A percentile compares a stretch with the other conserved stretches of the same genome.
Conservation (phyloP, 2,797 vertebrate genomes). For the Peromyscus aztecus region DNA sequence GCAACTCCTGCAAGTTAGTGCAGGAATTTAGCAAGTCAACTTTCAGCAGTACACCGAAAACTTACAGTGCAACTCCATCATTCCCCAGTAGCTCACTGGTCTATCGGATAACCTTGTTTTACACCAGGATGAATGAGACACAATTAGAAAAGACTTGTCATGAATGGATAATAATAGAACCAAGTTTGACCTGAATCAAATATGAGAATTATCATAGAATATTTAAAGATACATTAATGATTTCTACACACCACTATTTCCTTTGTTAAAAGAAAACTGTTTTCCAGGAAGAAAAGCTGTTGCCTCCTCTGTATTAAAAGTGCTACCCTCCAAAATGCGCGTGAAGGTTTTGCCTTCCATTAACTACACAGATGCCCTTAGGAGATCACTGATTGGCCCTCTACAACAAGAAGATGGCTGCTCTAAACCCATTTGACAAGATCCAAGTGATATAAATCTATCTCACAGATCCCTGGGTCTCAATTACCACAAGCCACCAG, state of each 20-base stretch:
- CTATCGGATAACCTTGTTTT: neutral
- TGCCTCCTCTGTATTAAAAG: neutral
- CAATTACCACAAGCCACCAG: neutral
- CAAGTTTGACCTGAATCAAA: neutral
- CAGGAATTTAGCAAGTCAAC: neutral
- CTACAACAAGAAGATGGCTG: neutral
- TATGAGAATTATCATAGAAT: neutral
- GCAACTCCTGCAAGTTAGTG: neutral
- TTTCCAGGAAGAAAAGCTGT: neutral
- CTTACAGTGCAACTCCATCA: neutral
- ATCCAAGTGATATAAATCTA: neutral
- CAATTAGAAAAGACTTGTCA: neutral
- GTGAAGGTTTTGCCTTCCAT: neutral
- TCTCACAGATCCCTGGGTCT: neutral
- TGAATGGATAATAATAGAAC: neutral
- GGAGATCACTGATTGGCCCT: neutral
- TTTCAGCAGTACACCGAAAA: neutral
- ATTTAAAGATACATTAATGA: neutral
- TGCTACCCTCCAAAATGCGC: neutral
- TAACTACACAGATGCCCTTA: neutral
- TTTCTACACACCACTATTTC: neutral
- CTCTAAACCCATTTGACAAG: neutral
- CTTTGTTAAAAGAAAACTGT: constrained; percentile 10
- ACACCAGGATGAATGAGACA: neutral
- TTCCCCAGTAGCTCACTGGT: neutral